phyloP scores from a whole-genome alignment of 2,888 invertebrate species.

The Thelaira solivaga region DNA sequence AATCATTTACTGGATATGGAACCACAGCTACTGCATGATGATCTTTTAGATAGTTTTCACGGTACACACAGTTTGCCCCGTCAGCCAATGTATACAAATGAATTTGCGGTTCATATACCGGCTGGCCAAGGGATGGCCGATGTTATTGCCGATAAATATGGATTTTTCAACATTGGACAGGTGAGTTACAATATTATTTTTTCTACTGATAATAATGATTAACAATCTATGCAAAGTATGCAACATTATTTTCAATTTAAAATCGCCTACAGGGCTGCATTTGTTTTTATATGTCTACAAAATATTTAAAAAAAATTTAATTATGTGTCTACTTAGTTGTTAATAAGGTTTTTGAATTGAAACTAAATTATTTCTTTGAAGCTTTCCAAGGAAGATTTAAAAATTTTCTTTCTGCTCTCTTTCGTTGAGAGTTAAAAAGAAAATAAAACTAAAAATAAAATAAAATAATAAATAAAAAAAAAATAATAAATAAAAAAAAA shows the following conservation, averaged over 20 bases:
- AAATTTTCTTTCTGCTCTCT: too few species aligned
- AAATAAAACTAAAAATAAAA: too few species aligned
- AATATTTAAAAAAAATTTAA: too few species aligned
- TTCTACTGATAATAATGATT: background rate
- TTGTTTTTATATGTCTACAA: too few species aligned
- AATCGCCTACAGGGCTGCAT: too few species aligned
- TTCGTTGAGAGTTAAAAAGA: too few species aligned
- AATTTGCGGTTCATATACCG: conserved; percentile 92
- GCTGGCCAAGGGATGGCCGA: conserved; percentile 85
- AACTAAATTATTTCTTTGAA: too few species aligned
- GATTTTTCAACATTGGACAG: conserved; percentile 92
- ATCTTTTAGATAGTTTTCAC: conserved; percentile 66
- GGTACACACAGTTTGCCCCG: conserved; percentile 70
- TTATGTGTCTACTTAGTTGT: too few species aligned
- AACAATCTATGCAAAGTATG: background rate
- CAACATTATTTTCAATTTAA: background rate
- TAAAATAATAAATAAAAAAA: too few species aligned
- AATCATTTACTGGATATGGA: conserved; percentile 24
- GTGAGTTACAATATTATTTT: conserved; percentile 79
- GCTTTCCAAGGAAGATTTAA: too few species aligned
- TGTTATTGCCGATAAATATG: conserved; percentile 88
- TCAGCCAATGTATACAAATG: conserved; percentile 83
- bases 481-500: too few species aligned
- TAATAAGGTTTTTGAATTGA: too few species aligned
- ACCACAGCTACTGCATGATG: conserved; percentile 35